phyloP scores from a whole-genome alignment of 2,113 vertebrate species.

The Alexandromys fortis region DNA sequence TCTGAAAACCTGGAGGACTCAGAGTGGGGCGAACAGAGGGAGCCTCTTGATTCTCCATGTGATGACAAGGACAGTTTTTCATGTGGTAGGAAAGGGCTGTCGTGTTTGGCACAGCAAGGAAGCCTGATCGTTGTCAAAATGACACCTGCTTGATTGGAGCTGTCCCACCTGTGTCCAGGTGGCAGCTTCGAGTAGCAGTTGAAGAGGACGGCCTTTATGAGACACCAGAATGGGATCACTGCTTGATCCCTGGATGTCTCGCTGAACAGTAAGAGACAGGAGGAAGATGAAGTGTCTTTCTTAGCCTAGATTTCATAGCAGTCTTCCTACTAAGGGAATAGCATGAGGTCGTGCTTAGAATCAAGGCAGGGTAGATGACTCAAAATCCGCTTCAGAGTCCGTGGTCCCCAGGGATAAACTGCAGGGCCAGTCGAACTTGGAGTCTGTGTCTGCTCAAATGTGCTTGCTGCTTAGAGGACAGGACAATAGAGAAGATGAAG shows the following conservation, averaged over 20 bases:
- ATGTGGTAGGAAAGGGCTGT: neutral
- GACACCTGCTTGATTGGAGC: neutral
- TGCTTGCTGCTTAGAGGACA: neutral
- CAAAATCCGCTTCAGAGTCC: neutral
- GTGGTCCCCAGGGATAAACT: neutral
- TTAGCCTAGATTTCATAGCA: neutral
- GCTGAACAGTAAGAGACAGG: neutral
- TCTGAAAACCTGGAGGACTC: neutral
- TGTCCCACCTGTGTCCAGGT: neutral
- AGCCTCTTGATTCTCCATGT: neutral
- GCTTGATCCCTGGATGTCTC: neutral
- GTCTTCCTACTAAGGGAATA: neutral
- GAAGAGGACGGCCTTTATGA: neutral
- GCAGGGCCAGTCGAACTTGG: neutral
- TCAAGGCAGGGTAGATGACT: neutral
- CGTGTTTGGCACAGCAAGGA: neutral
- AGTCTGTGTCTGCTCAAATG: neutral
- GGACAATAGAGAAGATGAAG: neutral
- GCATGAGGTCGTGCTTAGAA: neutral
- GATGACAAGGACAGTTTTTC: conserved; percentile 1
- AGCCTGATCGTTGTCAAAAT: neutral
- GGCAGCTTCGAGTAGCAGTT: neutral
- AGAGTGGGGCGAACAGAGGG: neutral
- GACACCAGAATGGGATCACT: neutral
- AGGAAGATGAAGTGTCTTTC: neutral